These are phyloP conservation scores for Melanerpes aurifrons DNA, from an alignment of 2,113 vertebrate species.

Conservation along the genomic window DNA sequence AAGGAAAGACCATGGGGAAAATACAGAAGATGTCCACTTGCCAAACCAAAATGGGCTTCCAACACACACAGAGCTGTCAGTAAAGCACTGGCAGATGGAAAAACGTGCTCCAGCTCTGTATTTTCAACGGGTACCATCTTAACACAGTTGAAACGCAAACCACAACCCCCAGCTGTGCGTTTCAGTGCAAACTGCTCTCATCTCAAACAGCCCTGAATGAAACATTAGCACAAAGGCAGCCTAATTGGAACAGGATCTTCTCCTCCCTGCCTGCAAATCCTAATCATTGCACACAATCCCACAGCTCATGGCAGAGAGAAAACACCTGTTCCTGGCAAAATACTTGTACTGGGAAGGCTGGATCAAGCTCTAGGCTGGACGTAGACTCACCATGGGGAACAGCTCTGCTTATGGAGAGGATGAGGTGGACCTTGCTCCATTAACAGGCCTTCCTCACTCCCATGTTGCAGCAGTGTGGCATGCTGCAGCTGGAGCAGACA, in stretches of 20 bases:
- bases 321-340: conserved; percentile 11
- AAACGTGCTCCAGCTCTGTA: conserved; percentile 11
- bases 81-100: conserved; percentile 55
- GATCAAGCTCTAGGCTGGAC: background rate
- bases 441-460: background rate
- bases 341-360: background rate
- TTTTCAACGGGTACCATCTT: conserved; percentile 70
- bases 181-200: conserved; percentile 53
- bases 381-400: background rate
- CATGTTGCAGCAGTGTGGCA: background rate
- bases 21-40: conserved; percentile 64
- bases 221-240: conserved; percentile 31
- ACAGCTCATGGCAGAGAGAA: background rate
- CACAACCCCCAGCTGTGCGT: conserved; percentile 25
- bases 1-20: conserved; percentile 61
- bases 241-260: conserved; percentile 46
- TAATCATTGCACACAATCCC: conserved; percentile 60
- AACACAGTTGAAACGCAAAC: conserved; percentile 53
- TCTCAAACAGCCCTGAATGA: conserved; percentile 2
- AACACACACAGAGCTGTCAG: conserved; percentile 46
- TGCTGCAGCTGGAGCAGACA: background rate
- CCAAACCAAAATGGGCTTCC: conserved; percentile 61
- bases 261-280: conserved; percentile 25
- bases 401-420: background rate
- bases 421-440: background rate